Evolutionary conservation across 35 echinoderm and acorn worm species (phyloP), one percentile per base, ranked within the genome.

Genomic region (Hemicentrotus pulcherrimus): DNA sequence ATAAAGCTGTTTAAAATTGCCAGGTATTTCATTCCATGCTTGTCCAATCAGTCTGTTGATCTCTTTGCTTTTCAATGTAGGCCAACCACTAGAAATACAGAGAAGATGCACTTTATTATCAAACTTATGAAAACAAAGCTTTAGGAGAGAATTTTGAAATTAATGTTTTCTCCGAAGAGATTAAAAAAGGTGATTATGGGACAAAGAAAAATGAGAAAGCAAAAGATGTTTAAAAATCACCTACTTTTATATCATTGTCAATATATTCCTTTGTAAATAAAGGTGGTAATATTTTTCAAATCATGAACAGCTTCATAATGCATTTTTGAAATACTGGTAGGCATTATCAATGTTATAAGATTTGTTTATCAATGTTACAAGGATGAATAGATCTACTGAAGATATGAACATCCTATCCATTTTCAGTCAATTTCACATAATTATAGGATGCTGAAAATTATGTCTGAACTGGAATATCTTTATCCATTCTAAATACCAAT

Each of bases 1-100:
- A 32, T 97, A 97, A 6, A 95, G 88, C 47, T 95, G 94, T 86
- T 94, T 97, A 58, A n/a, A 97, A 28, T 94, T 85, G 14, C 47
- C 88, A 14, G 96, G 94, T 9, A 97, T 93, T 48, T 97, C 92
- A 58, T 96, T 95, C 96, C 96, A 97, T 9, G 92, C 70, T 90
- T 97, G 94, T 45, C 96, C 88, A 41, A 97, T 92, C 4, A 97
- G 28, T 94, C 93, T 88, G 48, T 95, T 96, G 65, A 97, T 96
- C 32, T 97, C 96, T 55, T 94, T 94, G 61, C 95, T 95, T 85
- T 95, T 88, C 46, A 97, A 47, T 16, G 41, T 19, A 85, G 96
- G 96, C 96, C 96, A 97, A 14, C 46, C 92, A 61, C 96, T 97
- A 92, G 9, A 86, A 96, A 86, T 31, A 22, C 24, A 31, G 32